Conservation (phyloP, 1,140 invertebrate species). For the Armadillidium nasatum region DNA sequence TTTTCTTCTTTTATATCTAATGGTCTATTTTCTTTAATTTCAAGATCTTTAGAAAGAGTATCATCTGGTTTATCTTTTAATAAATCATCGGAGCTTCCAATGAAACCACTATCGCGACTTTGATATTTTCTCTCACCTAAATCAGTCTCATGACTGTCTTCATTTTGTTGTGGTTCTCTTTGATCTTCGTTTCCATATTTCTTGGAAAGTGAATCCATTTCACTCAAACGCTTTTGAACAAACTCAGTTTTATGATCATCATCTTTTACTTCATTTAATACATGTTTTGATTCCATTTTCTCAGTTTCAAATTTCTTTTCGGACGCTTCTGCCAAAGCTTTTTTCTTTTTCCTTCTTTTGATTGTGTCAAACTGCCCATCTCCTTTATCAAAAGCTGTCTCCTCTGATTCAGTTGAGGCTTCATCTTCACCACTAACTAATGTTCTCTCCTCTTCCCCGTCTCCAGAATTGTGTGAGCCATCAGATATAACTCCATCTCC, state of each 20-base stretch:
- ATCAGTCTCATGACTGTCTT: conserved; percentile 34
- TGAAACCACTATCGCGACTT: conserved; percentile 77
- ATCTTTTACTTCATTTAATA: conserved; percentile 37
- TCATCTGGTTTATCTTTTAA: conserved; percentile 55
- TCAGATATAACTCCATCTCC: conserved; percentile 36
- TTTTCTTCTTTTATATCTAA: not conserved
- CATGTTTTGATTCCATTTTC: conserved; percentile 40
- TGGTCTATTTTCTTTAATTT: not conserved
- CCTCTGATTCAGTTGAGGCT: conserved; percentile 61
- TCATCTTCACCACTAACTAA: conserved; percentile 60
- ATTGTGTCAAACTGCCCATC: conserved; percentile 75
- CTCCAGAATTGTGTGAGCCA: conserved; percentile 40
- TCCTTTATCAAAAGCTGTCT: conserved; percentile 57
- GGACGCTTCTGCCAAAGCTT: conserved; percentile 33
- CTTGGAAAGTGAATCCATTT: conserved; percentile 31
- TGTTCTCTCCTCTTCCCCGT: conserved; percentile 50
- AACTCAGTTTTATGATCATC: conserved; percentile 34
- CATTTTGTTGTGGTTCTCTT: conserved; percentile 26
- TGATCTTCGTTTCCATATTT: conserved; percentile 36
- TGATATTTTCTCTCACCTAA: conserved; percentile 55
- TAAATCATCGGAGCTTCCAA: conserved; percentile 80
- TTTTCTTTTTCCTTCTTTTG: conserved; percentile 70
- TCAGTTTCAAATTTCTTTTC: conserved; percentile 44
- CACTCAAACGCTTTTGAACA: conserved; percentile 19
- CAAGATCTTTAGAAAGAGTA: conserved; percentile 12